These are phyloP conservation scores for Nibea albiflora DNA, from an alignment of 2,113 vertebrate genomes.

Conservation along the genomic window DNA sequence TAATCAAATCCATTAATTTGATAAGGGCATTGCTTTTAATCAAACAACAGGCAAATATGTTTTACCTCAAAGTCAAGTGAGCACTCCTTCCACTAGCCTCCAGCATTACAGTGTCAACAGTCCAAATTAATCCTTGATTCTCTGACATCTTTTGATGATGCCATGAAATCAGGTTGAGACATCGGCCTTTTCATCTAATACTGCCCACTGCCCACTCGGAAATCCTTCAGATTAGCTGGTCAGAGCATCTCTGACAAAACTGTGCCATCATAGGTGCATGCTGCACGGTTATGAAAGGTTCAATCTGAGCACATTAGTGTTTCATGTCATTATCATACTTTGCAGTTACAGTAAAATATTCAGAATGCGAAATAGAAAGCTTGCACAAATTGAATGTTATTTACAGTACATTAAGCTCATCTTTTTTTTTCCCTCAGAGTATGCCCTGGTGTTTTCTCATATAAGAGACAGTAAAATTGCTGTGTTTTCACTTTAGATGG, in stretches of 20 bases:
- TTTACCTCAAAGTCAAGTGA: not conserved
- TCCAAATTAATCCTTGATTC: conserved; percentile 5
- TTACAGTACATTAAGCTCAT: conserved; percentile 59
- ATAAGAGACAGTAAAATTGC: not conserved
- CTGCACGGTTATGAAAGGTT: not conserved
- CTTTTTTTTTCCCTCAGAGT: conserved; percentile 9
- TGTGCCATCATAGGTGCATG: not conserved
- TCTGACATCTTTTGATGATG: not conserved
- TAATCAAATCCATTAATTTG: conserved; percentile 36
- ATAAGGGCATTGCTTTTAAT: conserved; percentile 27
- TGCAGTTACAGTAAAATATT: conserved; percentile 21
- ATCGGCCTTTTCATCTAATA: not conserved
- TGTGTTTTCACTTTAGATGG: conserved; percentile 37
- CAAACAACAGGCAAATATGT: conserved; percentile 18
- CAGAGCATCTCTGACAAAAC: not conserved
- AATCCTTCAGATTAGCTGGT: conserved; percentile 4
- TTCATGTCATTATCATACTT: conserved; percentile 19
- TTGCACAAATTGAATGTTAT: conserved; percentile 34
- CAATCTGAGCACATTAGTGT: not conserved
- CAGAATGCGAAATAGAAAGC: conserved; percentile 15
- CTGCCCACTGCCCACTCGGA: not conserved
- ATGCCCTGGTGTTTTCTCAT: conserved; percentile 11
- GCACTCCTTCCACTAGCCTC: conserved; percentile 3
- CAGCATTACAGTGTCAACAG: conserved; percentile 5
- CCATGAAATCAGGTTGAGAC: not conserved